A percentile compares a stretch with the other conserved stretches of the same genome.
Conservation (phyloP, 2,797 vertebrate species). For the Danio albolineatus region DNA sequence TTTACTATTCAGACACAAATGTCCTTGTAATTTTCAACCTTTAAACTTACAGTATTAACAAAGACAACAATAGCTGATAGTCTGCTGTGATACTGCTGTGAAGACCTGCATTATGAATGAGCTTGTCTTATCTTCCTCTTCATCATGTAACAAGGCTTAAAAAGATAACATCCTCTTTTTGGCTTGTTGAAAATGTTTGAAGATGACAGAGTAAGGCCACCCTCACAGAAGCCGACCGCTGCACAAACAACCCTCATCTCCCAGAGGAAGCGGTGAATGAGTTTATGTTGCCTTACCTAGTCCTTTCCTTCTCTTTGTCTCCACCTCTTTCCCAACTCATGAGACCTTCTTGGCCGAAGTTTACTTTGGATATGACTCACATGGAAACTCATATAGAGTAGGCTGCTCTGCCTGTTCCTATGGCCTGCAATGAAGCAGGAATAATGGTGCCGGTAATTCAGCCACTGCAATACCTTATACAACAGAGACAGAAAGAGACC, state of each 20-base stretch:
- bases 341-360: slow-evolving; percentile 71
- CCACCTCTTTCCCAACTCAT: slow-evolving; percentile 69
- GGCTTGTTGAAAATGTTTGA: slow-evolving; percentile 7
- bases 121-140: slow-evolving; percentile 15
- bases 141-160: slow-evolving; percentile 1
- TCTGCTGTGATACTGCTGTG: background rate
- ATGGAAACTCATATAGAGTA: slow-evolving; percentile 73
- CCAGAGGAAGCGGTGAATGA: slow-evolving; percentile 66
- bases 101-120: background rate
- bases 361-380: slow-evolving; percentile 78
- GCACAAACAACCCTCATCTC: slow-evolving; percentile 47
- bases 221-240: background rate
- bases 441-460: slow-evolving; percentile 61
- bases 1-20: background rate
- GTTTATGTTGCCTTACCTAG: slow-evolving; percentile 64
- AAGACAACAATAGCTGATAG: background rate
- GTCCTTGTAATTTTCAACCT: background rate
- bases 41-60: background rate
- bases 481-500: slow-evolving; percentile 54
- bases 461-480: slow-evolving; percentile 61
- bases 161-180: slow-evolving; percentile 19
- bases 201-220: slow-evolving; percentile 8
- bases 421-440: slow-evolving; percentile 67
- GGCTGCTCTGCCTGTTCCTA: slow-evolving; percentile 59
- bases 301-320: slow-evolving; percentile 53